These are phyloP conservation scores for Eptesicus fuscus DNA, from an alignment of 2,113 vertebrate genomes.

Conservation along the genomic window DNA sequence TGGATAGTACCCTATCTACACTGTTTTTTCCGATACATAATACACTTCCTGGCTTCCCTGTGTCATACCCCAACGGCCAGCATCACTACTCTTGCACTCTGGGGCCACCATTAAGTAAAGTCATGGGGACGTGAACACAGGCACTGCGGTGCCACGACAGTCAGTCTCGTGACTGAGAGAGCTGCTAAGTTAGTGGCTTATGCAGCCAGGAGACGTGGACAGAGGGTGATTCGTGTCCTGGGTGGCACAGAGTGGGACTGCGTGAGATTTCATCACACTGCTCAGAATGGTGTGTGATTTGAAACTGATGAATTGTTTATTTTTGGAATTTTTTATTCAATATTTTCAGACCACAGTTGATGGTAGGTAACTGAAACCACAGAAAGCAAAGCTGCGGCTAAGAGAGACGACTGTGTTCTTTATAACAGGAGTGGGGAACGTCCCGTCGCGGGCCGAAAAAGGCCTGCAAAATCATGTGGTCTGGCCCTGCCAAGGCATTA, in stretches of 20 bases:
- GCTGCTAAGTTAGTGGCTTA: not conserved
- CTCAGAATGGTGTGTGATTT: not conserved
- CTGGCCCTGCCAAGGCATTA: too few species aligned
- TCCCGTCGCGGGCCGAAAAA: too few species aligned
- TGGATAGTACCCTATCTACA: not conserved
- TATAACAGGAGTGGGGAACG: too few species aligned
- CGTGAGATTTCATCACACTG: not conserved
- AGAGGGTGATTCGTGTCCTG: not conserved
- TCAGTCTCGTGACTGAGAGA: not conserved
- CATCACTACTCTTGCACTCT: not conserved
- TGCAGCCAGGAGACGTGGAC: rapidly evolving
- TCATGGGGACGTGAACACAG: not conserved
- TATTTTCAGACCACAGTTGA: not conserved
- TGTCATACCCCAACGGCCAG: not conserved
- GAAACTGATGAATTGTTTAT: not conserved
- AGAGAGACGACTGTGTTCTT: not conserved
- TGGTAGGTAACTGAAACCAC: not conserved
- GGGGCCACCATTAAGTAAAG: not conserved
- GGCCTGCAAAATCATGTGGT: too few species aligned
- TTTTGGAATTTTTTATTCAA: not conserved
- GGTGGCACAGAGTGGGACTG: not conserved
- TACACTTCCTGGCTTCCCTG: not conserved
- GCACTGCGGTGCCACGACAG: not conserved
- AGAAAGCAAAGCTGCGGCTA: not conserved
- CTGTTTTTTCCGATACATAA: not conserved